phyloP scores from a whole-genome alignment of 2,113 vertebrate genomes.

The Pardalotus punctatus region DNA sequence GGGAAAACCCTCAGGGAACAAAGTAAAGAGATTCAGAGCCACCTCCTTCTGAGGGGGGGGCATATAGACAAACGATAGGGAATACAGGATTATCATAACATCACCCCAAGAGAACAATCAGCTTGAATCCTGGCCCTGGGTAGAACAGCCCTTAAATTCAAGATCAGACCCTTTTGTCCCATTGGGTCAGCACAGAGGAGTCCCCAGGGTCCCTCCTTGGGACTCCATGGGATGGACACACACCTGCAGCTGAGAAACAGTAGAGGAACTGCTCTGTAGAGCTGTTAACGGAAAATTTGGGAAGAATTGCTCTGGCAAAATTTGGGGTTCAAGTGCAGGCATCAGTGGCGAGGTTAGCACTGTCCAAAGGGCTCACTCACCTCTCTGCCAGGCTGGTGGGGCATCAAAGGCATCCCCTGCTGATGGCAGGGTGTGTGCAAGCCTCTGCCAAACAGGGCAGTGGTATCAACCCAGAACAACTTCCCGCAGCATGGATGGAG shows the following conservation, averaged over 20 bases:
- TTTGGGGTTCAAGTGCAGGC: not conserved
- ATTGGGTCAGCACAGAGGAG: not conserved
- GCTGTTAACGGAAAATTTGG: not conserved
- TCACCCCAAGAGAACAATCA: too few relatives aligned
- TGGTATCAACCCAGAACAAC: not conserved
- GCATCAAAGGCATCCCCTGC: not conserved
- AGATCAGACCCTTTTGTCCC: not conserved
- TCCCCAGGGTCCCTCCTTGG: fast-evolving
- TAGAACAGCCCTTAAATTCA: not conserved
- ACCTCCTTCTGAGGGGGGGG: not conserved
- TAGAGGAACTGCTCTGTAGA: not conserved
- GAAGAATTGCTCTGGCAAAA: not conserved
- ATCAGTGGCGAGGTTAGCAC: not conserved
- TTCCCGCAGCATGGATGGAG: not conserved
- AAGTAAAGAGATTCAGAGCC: not conserved
- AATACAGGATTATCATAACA: too few relatives aligned
- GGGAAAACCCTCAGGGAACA: not conserved
- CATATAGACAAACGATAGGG: too few relatives aligned
- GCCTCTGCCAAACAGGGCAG: not conserved
- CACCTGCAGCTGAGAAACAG: not conserved
- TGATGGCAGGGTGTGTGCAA: not conserved
- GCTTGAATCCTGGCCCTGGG: not conserved
- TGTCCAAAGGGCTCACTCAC: not conserved
- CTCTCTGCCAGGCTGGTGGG: not conserved
- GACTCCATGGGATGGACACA: not conserved